Percentiles rank a stretch among this genome's conserved stretches.
phyloP scores from a whole-genome alignment of 2,797 vertebrate genomes.

The Avahi laniger region DNA sequence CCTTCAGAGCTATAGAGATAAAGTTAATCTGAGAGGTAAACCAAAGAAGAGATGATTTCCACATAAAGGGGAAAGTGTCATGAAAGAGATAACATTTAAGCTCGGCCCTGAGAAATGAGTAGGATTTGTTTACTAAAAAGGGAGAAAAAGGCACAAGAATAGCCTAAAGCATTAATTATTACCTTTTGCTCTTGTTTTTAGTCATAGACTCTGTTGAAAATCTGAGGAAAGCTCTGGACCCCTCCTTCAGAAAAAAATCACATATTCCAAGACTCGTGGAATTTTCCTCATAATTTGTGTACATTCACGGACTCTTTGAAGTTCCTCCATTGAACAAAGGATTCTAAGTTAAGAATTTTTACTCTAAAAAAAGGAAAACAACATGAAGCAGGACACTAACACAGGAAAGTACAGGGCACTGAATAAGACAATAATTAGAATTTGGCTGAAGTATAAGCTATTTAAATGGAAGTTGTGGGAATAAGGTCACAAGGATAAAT shows the following conservation, averaged over 20 bases:
- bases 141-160: not conserved
- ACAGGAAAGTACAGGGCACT: not conserved
- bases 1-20: not conserved
- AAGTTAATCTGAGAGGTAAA: not conserved
- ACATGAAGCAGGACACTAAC: not conserved
- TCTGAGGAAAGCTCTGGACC: not conserved
- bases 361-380: not conserved
- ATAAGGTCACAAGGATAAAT: not conserved
- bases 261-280: not conserved
- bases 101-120: not conserved
- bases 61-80: not conserved
- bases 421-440: not conserved
- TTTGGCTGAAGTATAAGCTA: not conserved
- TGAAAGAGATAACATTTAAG: not conserved
- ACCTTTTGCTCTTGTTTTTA: not conserved
- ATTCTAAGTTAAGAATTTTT: not conserved
- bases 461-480: not conserved
- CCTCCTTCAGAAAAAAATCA: not conserved
- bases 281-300: not conserved
- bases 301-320: not conserved
- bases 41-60: not conserved
- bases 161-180: not conserved
- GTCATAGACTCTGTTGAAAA: not conserved
- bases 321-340: not conserved
- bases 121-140: not conserved